These are phyloP conservation scores for Pygocentrus nattereri DNA, from an alignment of 2,797 vertebrate species.

Conservation along the genomic window DNA sequence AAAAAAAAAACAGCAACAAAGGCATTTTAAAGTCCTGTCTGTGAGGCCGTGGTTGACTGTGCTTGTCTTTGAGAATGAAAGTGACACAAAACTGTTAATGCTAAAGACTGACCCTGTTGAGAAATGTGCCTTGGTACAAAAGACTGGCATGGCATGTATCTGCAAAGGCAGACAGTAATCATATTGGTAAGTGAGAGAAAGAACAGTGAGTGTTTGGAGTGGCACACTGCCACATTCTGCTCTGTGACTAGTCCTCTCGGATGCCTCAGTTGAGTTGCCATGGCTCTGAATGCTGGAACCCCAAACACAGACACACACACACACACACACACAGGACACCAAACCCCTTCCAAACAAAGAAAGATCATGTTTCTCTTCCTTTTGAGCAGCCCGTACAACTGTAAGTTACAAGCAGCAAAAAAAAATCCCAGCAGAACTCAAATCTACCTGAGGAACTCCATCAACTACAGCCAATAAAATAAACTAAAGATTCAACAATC, in stretches of 20 bases:
- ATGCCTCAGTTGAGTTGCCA: conserved; percentile 60
- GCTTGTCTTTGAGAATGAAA: neutral
- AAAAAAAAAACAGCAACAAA: neutral
- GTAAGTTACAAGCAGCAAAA: conserved; percentile 9
- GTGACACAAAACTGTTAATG: neutral
- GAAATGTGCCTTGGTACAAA: conserved; percentile 21
- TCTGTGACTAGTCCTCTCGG: conserved; percentile 4
- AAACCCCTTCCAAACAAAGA: conserved; percentile 1
- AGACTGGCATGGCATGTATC: conserved; percentile 10
- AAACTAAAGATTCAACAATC: too few relatives aligned
- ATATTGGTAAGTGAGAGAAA: neutral
- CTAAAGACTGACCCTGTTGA: conserved; percentile 15
- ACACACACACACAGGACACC: neutral
- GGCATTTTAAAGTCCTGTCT: neutral
- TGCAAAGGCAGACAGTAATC: conserved; percentile 7
- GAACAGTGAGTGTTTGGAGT: conserved; percentile 53
- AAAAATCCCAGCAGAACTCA: neutral
- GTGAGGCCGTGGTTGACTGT: too few relatives aligned
- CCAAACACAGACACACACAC: conserved; percentile 42
- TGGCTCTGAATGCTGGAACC: conserved; percentile 55
- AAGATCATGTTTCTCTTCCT: neutral
- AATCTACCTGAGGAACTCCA: too few relatives aligned
- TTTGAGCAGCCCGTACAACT: neutral
- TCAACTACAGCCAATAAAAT: neutral
- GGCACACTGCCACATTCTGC: conserved; percentile 52